Conservation (phyloP, 2,113 vertebrate genomes). For the Triplophysa rosa region DNA sequence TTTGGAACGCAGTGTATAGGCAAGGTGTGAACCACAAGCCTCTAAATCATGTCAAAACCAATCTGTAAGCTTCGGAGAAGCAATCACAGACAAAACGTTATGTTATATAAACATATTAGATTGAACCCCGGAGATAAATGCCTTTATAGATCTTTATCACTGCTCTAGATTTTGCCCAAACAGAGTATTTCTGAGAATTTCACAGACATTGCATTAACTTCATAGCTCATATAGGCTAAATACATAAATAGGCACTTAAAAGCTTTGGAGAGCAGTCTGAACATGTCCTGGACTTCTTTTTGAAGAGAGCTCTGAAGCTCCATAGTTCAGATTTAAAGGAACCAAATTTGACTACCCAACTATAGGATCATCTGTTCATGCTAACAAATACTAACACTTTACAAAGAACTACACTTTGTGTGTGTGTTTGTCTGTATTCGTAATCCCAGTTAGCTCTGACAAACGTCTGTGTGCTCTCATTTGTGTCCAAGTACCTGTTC, state of each 20-base stretch:
- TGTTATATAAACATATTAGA: background rate
- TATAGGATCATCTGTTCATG: background rate
- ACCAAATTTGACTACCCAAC: background rate
- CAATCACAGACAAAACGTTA: background rate
- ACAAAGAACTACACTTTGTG: background rate
- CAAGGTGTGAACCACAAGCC: background rate
- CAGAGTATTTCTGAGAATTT: background rate
- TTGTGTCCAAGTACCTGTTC: slow-evolving; percentile 79
- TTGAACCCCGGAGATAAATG: too few relatives aligned
- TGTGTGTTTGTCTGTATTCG: background rate
- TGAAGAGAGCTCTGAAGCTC: background rate
- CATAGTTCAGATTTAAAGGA: background rate
- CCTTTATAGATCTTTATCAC: background rate
- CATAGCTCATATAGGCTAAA: background rate
- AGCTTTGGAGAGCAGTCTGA: background rate
- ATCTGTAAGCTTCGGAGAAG: background rate
- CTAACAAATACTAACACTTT: background rate
- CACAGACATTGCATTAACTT: background rate
- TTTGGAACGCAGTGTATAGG: too few relatives aligned
- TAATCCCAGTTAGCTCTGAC: too few relatives aligned
- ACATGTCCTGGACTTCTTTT: background rate
- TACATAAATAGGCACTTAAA: background rate
- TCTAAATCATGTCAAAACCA: background rate
- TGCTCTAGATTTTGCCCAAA: background rate
- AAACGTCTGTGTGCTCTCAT: background rate